Base-by-base conservation (phyloP, 1,140 invertebrate species). In the Neocloeon triangulifer region DNA sequence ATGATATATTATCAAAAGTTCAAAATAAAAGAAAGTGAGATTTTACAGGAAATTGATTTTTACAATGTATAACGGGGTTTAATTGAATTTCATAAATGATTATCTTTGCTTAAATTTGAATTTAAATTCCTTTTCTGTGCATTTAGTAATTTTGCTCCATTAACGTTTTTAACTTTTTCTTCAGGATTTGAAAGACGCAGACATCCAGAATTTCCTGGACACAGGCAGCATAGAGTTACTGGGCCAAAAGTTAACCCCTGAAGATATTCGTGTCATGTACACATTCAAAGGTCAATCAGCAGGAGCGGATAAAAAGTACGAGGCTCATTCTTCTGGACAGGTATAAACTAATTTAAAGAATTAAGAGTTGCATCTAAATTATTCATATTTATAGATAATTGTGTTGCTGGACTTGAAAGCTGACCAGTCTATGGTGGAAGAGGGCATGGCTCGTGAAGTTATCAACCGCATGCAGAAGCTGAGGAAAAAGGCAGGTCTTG, bases 381-480 rank as follows among this genome's bases (percentile, higher is more conserved):
- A 12, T 23, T 23, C 22, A 37, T 39, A 14, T 7, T 40, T 38
- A 17, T 33, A 45, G 41, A 36, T 82, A n/a, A 48, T 85, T 19
- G 69, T 85, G 37, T 47, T 85, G 13, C 44, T 84, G 32, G 74
- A 81, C 47, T 60, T 77, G 23, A 75, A 72, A 0, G 72, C 81
- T 2, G 85, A 92, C 53, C 71, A 84, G 43, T 67, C 70, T 2
- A 78, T 96, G 75, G 55, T 82, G 34, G 75, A 92, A 49, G 91
- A 97, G 64, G 86, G 86, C 17, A 59, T 77, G 34, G 80, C 85
- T 1, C 61, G 94, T 35, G 94, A 98, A 58, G 72, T 98, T 6
- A 86, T 95, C 17, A 98, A 97, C 50, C 67, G 92, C 25, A 66
- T 99, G 22, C 95, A 99, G 48, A 95, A 94, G 55, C 56, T 98